These are phyloP conservation scores for Phenganax stokvisi DNA, from an alignment of 92 coral and sea anemone species.

Conservation along the genomic window DNA sequence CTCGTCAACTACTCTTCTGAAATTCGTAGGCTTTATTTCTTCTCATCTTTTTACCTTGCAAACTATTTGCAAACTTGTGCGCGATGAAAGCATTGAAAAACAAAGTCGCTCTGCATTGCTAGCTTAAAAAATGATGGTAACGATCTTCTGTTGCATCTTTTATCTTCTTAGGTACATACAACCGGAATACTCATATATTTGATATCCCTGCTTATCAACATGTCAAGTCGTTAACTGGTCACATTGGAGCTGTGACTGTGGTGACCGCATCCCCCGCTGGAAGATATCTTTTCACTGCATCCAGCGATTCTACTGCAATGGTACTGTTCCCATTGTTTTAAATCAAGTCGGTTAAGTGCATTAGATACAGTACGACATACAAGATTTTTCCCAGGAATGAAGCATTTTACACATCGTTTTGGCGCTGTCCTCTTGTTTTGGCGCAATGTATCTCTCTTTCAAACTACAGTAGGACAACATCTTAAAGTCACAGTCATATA, in stretches of 20 bases:
- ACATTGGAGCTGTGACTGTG: constrained; percentile 91
- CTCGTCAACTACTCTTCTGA: no score
- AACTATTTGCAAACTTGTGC: background rate
- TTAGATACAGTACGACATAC: background rate
- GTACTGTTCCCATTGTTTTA: constrained; percentile 32
- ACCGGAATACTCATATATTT: constrained; percentile 90
- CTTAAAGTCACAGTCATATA: no score
- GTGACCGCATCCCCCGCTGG: constrained; percentile 74
- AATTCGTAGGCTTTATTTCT: no score
- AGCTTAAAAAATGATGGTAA: background rate
- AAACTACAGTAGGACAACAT: no score
- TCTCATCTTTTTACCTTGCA: no score
- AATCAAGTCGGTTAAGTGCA: background rate
- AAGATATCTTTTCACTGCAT: constrained; percentile 82
- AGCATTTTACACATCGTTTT: no score
- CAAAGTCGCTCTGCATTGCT: background rate
- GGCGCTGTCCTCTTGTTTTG: no score
- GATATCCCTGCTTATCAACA: constrained; percentile 82
- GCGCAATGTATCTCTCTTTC: no score
- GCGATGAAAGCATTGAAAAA: no score
- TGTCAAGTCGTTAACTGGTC: constrained; percentile 83
- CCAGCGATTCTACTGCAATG: constrained; percentile 96
- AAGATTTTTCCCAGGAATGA: no score
- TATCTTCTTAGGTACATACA: constrained; percentile 74
- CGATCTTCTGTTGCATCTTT: background rate